Percentiles rank a stretch among this genome's conserved stretches.
These are phyloP conservation scores for Dicerorhinus sumatrensis DNA, from an alignment of 2,113 vertebrate genomes.

Conservation along the genomic window DNA sequence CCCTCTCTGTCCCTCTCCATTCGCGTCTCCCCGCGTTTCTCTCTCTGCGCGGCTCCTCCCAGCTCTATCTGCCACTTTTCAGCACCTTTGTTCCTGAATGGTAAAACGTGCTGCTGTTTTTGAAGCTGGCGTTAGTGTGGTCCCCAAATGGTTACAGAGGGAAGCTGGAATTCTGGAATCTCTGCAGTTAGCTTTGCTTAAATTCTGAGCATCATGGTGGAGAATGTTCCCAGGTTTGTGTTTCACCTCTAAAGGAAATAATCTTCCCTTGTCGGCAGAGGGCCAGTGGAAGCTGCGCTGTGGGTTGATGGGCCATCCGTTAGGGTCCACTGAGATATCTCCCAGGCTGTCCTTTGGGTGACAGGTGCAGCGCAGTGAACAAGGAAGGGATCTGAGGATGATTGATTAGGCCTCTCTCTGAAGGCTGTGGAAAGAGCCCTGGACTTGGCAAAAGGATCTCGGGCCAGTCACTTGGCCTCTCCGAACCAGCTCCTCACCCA, in stretches of 20 bases:
- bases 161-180: slow-evolving; percentile 7
- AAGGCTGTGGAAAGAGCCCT: not conserved
- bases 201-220: slow-evolving; percentile 26
- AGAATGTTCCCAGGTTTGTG: not conserved
- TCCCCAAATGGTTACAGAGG: not conserved
- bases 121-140: slow-evolving; percentile 16
- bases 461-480: not conserved
- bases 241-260: slow-evolving; percentile 36
- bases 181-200: slow-evolving; percentile 47
- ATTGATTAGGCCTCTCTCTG: not conserved
- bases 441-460: not conserved
- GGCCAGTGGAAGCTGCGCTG: not conserved
- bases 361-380: not conserved
- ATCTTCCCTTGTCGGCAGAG: slow-evolving; percentile 49
- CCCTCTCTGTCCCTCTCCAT: not conserved
- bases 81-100: not conserved
- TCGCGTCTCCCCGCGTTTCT: not conserved
- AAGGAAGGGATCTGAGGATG: not conserved
- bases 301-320: not conserved
- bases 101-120: not conserved
- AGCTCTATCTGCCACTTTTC: not conserved
- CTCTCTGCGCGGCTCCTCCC: not conserved
- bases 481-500: not conserved
- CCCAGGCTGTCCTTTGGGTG: not conserved
- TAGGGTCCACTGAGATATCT: not conserved